Percentiles rank a stretch among this genome's conserved stretches.
These are phyloP conservation scores for Eumeta japonica DNA, from an alignment of 1,140 invertebrate species.

Conservation along the genomic window DNA sequence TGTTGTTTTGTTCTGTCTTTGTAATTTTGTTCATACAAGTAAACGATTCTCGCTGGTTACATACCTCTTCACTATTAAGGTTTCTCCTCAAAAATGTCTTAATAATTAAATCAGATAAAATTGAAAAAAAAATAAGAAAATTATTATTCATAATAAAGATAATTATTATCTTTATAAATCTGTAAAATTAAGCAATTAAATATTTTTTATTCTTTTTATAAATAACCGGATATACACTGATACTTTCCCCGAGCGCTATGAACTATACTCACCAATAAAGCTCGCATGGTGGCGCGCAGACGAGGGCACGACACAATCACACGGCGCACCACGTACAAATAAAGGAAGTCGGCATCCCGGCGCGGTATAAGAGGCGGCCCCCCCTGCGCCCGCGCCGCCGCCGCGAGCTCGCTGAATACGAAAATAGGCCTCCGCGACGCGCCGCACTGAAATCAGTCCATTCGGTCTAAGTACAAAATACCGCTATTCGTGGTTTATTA, in stretches of 20 bases:
- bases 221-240: no score
- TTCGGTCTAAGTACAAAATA: not conserved
- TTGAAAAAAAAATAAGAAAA: no score
- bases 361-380: constrained; percentile 52
- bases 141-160: no score
- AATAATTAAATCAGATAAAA: no score
- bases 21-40: constrained; percentile 1
- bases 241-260: constrained; percentile 16
- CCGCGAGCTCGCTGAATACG: constrained; percentile 49
- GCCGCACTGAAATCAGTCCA: not conserved
- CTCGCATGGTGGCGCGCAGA: constrained; percentile 44
- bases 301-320: constrained; percentile 47
- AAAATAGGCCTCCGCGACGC: constrained; percentile 33
- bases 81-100: no score
- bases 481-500: not conserved
- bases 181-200: no score
- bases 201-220: no score
- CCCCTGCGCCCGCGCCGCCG: constrained; percentile 43
- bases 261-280: constrained; percentile 41
- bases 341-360: constrained; percentile 47
- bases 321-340: constrained; percentile 46
- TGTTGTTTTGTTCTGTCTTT: constrained; percentile 1
- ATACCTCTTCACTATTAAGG: no score
- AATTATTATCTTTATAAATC: no score
- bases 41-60: no score